These are phyloP conservation scores for Pungitius pungitius DNA, from an alignment of 2,113 vertebrate species.

Conservation along the genomic window DNA sequence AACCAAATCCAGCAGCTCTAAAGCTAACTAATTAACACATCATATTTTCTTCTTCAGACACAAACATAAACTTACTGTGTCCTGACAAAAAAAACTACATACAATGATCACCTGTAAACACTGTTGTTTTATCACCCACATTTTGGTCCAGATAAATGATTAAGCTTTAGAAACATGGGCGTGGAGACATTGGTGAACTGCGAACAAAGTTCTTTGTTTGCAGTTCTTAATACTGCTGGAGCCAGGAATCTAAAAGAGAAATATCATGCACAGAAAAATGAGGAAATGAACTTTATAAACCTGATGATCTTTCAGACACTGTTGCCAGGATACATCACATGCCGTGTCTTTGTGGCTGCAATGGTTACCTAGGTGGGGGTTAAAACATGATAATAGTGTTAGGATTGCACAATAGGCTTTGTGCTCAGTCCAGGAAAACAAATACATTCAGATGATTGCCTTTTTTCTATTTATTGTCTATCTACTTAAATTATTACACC, in stretches of 20 bases:
- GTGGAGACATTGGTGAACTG: not conserved
- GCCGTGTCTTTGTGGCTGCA: constrained; percentile 16
- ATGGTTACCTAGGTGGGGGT: constrained; percentile 25
- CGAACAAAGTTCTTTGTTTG: not conserved
- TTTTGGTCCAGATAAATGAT: not conserved
- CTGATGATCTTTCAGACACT: constrained; percentile 8
- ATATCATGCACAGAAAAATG: constrained; percentile 4
- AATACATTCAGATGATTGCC: not conserved
- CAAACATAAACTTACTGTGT: not conserved
- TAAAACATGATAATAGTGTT: constrained; percentile 26
- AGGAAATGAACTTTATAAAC: constrained; percentile 29
- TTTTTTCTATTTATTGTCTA: not conserved
- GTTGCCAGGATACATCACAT: constrained; percentile 32
- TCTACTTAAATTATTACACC: not conserved
- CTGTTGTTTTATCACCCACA: not conserved
- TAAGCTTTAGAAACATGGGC: not conserved
- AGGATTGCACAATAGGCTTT: constrained; percentile 24
- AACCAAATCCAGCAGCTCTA: not conserved
- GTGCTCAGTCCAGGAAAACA: constrained; percentile 22
- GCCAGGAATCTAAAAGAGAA: not conserved
- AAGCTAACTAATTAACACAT: not conserved
- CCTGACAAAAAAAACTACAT: not conserved
- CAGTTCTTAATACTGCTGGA: not conserved
- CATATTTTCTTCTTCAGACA: not conserved
- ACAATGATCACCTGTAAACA: not conserved